These are phyloP conservation scores for Hemicrepidius hirtus DNA, from an alignment of 2,888 invertebrate genomes.

Conservation along the genomic window DNA sequence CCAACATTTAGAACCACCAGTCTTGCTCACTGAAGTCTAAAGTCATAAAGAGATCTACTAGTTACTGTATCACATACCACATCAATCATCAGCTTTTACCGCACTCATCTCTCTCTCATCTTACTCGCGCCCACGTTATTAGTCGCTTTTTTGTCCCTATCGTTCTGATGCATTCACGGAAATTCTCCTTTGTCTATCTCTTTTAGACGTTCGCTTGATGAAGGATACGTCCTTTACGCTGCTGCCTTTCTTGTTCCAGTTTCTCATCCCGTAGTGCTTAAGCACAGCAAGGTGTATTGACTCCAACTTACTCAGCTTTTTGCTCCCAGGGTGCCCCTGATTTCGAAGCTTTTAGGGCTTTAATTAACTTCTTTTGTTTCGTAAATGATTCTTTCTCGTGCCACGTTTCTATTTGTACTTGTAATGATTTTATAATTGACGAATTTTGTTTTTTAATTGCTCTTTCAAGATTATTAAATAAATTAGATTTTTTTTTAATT, in stretches of 20 bases:
- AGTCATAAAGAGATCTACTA: conserved; percentile 57
- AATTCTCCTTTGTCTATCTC: conserved; percentile 8
- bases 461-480: neutral
- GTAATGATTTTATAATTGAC: conserved; percentile 12
- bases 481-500: no score
- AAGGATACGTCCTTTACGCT: neutral
- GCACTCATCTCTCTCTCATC: conserved; percentile 54
- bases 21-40: conserved; percentile 48
- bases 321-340: neutral
- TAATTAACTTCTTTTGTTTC: conserved; percentile 21
- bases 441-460: neutral
- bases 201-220: neutral
- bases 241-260: conserved; percentile 16
- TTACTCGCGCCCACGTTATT: conserved; percentile 42
- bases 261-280: conserved; percentile 3
- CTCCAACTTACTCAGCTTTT: neutral
- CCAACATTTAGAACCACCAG: conserved; percentile 35
- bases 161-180: conserved; percentile 6
- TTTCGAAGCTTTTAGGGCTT: conserved; percentile 14
- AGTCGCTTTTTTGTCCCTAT: conserved; percentile 35
- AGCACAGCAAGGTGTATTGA: conserved; percentile 17
- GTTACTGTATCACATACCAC: conserved; percentile 58
- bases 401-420: conserved; percentile 7
- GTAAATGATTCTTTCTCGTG: conserved; percentile 2
- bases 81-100: conserved; percentile 61